These are phyloP conservation scores for Sylvia atricapilla DNA, from an alignment of 2,113 vertebrate species.

Conservation along the genomic window DNA sequence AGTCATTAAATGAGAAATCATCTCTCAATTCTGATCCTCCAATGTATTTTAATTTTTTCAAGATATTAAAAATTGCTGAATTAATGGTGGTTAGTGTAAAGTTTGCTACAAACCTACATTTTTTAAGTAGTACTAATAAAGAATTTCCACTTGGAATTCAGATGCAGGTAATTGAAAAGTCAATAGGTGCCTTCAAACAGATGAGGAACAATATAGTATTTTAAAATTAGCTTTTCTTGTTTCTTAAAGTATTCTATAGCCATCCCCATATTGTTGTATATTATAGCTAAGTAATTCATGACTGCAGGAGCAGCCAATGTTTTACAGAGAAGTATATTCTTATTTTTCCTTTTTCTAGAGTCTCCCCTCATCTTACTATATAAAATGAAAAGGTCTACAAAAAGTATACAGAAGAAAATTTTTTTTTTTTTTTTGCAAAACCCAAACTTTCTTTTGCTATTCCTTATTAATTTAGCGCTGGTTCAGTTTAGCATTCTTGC, in stretches of 20 bases:
- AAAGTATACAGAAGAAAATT: not conserved
- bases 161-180: not conserved
- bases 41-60: not conserved
- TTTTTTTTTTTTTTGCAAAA: too few species aligned
- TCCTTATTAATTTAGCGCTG: not conserved
- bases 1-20: slow-evolving; percentile 21
- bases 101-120: not conserved
- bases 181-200: not conserved
- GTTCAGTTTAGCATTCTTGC: not conserved
- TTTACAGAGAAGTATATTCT: not conserved
- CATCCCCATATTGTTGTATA: not conserved
- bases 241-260: not conserved
- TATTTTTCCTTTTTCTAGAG: not conserved
- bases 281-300: not conserved
- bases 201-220: not conserved
- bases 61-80: not conserved
- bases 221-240: not conserved
- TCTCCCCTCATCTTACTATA: not conserved
- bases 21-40: slow-evolving; percentile 11
- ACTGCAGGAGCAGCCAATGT: accelerated
- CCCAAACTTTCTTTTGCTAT: not conserved
- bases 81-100: not conserved
- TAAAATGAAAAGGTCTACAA: not conserved
- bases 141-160: not conserved
- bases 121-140: not conserved